Base-by-base conservation (phyloP, 1,140 invertebrate species). In the Pogonomyrmex californicus region DNA sequence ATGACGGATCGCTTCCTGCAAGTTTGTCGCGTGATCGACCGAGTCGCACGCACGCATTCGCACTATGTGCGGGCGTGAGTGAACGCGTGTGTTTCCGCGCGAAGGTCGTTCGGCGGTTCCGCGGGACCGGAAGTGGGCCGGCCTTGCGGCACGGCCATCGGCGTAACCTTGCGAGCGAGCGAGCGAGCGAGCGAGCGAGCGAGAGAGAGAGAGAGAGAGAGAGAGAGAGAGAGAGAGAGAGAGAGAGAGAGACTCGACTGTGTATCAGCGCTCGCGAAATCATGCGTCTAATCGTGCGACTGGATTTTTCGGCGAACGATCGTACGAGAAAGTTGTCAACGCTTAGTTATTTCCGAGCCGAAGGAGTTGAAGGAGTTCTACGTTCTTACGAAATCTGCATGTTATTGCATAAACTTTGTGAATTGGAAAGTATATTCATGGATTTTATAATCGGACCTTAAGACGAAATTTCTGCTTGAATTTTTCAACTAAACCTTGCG, bases 81-180 rank as follows among this genome's bases (percentile, higher is more conserved):
- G 93, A 92, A 91, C 92, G 92, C 91, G 91, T 93, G 88, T 91
- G 90, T 92, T 93, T 94, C 92, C 93, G 93, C 91, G 91, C 93
- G 94, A 94, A 94, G 94, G 93, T 93, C 94, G 92, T 60, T 87
- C 17, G 77, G 38, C 47, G 86, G 88, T 79, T 94, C 86, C 86
- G 87, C 88, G 89, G 89, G 88, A 94, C 93, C 94, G 94, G 94
- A 95, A 95, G 93, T 95, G 91, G 90, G 91, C 93, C 93, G 94
- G 91, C 94, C 94, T 94, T 95, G 94, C 91, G 86, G 93, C 86
- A 92, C 92, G 92, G 91, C 93, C 93, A 92, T 93, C 68, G 44
- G 47, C 77, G 87, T 79, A 79, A 70, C 85, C 75, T 86, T 86
- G 88, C 58, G 49, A 51, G 85, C 87, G 56, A 87, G 63, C 76